These are phyloP conservation scores for Tribolium madens DNA, from an alignment of 1,140 invertebrate species.

Conservation along the genomic window DNA sequence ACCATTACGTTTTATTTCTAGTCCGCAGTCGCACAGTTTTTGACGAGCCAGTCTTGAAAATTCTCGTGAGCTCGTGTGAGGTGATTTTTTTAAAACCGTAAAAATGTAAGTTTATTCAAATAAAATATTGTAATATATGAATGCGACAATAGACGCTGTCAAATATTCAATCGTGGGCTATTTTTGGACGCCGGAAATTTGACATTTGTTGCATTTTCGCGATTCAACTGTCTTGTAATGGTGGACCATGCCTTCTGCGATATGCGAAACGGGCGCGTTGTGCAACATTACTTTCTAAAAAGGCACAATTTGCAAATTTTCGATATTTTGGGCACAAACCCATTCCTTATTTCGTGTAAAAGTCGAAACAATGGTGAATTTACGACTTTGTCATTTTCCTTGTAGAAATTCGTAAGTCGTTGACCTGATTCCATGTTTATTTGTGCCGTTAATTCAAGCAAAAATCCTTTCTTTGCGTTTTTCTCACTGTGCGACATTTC, in stretches of 20 bases:
- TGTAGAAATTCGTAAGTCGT: conserved; percentile 43
- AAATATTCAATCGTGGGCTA: conserved; percentile 33
- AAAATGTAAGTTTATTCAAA: conserved; percentile 58
- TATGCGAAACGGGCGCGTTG: conserved; percentile 39
- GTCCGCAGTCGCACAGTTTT: conserved; percentile 51
- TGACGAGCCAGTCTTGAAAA: conserved; percentile 54
- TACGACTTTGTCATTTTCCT: not conserved
- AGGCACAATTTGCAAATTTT: not conserved
- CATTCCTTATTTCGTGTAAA: not conserved
- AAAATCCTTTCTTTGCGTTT: conserved; percentile 12
- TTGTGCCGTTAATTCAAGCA: conserved; percentile 18
- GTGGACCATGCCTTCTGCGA: conserved; percentile 44
- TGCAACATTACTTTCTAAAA: conserved; percentile 40
- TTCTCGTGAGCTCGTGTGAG: conserved; percentile 58
- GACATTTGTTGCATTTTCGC: conserved; percentile 33
- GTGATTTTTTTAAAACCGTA: conserved; percentile 63
- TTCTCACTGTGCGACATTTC: conserved; percentile 17
- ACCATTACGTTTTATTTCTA: conserved; percentile 31
- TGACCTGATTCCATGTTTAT: conserved; percentile 47
- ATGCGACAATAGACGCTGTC: conserved; percentile 10
- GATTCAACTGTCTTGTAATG: conserved; percentile 44
- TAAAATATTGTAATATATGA: not conserved
- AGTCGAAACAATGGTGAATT: not conserved
- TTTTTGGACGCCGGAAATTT: conserved; percentile 31
- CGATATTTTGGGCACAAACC: not conserved